Base-by-base conservation (phyloP, 2,888 invertebrate species). In the Stramonita haemastoma region DNA sequence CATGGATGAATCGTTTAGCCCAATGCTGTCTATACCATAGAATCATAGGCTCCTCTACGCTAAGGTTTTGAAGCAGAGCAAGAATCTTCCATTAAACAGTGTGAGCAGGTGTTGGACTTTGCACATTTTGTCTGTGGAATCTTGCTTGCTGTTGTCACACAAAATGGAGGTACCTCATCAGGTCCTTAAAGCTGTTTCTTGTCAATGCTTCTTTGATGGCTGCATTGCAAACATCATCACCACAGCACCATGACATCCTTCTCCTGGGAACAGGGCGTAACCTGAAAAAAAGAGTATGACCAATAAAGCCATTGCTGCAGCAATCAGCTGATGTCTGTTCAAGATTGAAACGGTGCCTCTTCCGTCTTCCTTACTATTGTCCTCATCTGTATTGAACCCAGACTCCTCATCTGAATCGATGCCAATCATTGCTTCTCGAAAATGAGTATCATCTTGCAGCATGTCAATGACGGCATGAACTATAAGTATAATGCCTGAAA, bases 1-100 rank as follows among this genome's bases (percentile, higher is more conserved):
- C 92, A 32, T 89, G 89, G n/a, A 91, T 92, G 84, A 90, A 92
- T 85, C 92, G 92, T 79, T 92, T 92, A 22, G 90, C 87, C 34
- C 92, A 89, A 90, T 93, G 93, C 34, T 87, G 36, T 32, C 92
- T 95, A 92, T 93, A 96, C 90, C 96, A 96, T 29, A 94, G 94
- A 32, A 94, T 92, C 95, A 95, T 95, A 17, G 93, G 92, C 91
- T 95, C 95, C 92, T 95, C 95, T 90, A 95, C 83, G 86, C 88
- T 46, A n/a, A 91, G 90, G 89, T 91, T 90, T 29, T 91, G 88
- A 89, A 91, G 86, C 79, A 90, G 11, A 36, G 11, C 56, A 90
- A 70, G 56, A 89, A 90, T 26, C 36, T 85, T 36, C 90, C 87
- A 57, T 92, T 90, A 66, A 91, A 57, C 15, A 73, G 57, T 70